Percentiles rank a stretch among this genome's conserved stretches.
Evolutionary conservation across 2,888 invertebrate species (phyloP).

Genomic region (Eretmocerus hayati): DNA sequence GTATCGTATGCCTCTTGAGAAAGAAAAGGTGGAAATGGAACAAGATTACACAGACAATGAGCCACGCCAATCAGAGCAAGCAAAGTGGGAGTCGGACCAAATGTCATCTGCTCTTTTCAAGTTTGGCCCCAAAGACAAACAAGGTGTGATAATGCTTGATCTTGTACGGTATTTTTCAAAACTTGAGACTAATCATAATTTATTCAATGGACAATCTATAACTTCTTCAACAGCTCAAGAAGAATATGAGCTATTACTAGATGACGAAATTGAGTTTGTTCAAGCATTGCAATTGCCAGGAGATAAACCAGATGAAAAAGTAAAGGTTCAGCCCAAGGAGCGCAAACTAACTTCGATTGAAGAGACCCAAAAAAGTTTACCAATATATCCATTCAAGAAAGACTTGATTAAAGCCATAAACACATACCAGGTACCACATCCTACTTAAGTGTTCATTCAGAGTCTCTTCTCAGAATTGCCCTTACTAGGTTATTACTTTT

Average conservation of each 20-base stretch:
- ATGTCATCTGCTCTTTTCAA: conserved; percentile 86
- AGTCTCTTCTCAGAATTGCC: not conserved
- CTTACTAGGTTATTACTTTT: not conserved
- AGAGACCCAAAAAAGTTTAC: conserved; percentile 87
- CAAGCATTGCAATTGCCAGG: conserved; percentile 80
- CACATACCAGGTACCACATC: conserved; percentile 75
- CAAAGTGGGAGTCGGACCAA: conserved; percentile 97
- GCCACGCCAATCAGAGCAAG: conserved; percentile 75
- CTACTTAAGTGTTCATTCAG: conserved; percentile 51
- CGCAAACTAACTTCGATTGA: conserved; percentile 55
- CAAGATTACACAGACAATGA: conserved; percentile 58
- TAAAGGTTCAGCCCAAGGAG: conserved; percentile 42
- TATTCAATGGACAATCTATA: not conserved
- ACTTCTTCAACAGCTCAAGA: conserved; percentile 49
- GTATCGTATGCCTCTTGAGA: conserved; percentile 89
- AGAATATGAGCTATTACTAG: conserved; percentile 88
- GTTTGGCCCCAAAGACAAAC: conserved; percentile 87
- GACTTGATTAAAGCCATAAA: conserved; percentile 86
- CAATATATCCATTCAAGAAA: conserved; percentile 87
- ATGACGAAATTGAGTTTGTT: conserved; percentile 97
- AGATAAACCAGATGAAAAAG: conserved; percentile 46
- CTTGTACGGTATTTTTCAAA: too few species aligned
- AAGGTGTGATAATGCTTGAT: too few species aligned
- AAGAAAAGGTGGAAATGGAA: conserved; percentile 80
- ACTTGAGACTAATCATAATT: not conserved